Percentiles rank a stretch among this genome's conserved stretches.
phyloP scores from a whole-genome alignment of 2,888 invertebrate genomes.

The Torymus aiolomorphi region DNA sequence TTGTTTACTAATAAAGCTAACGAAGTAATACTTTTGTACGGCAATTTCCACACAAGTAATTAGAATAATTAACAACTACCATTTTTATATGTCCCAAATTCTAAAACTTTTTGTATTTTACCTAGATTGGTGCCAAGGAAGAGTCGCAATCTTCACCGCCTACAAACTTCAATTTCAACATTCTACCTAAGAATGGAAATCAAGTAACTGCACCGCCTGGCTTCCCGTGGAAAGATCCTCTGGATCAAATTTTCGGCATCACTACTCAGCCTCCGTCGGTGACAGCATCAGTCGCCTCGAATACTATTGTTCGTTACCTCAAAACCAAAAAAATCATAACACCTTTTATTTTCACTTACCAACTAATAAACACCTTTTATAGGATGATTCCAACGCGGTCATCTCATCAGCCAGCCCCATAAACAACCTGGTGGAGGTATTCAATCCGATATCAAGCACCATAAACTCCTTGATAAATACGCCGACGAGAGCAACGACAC shows the following conservation, averaged over 20 bases:
- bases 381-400: conserved; percentile 66
- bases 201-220: conserved; percentile 68
- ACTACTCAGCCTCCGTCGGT: conserved; percentile 69
- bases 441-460: conserved; percentile 65
- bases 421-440: conserved; percentile 68
- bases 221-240: conserved; percentile 72
- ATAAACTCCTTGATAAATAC: conserved; percentile 62
- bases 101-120: conserved; percentile 19
- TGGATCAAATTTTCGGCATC: conserved; percentile 73
- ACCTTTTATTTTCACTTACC: background rate
- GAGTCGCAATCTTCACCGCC: conserved; percentile 60
- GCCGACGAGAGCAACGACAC: conserved; percentile 59
- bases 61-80: too few relatives aligned
- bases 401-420: conserved; percentile 64
- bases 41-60: too few relatives aligned
- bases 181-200: conserved; percentile 62
- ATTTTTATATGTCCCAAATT: too few relatives aligned
- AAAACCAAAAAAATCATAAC: too few relatives aligned
- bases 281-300: conserved; percentile 71
- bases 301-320: conserved; percentile 66
- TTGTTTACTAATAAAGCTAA: too few relatives aligned
- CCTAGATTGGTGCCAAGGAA: conserved; percentile 65
- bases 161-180: conserved; percentile 64
- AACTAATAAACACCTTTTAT: background rate
- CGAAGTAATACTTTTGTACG: too few relatives aligned